Base-by-base conservation (phyloP, 2,888 invertebrate species). In the Buathra laborator region DNA sequence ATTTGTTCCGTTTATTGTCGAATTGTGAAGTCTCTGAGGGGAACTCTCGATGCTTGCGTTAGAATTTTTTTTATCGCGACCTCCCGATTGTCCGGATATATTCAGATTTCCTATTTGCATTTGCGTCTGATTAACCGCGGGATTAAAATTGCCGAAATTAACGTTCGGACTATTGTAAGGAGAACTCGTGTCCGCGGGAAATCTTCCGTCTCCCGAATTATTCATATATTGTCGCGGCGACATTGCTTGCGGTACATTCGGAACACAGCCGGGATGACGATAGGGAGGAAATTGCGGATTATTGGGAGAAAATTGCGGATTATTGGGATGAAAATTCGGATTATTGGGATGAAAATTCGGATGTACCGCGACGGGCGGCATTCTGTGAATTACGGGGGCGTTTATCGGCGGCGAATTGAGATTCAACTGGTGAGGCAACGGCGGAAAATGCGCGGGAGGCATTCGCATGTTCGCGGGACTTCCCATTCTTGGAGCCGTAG, bases 41-140 rank as follows among this genome's bases (percentile, higher is more conserved):
- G 86, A 62, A 78, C 77, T 88, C 43, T 88, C 75, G 32, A 53
- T 74, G 9, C 86, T 85, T 19, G 67, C 29, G 70, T 86, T 87
- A 3, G 71, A 62, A 53, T 29, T 81, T 62, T 51, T 86, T 19
- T 62, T 78, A 12, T 72, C 75, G 44, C 72, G 43, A 59, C 29
- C 71, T 79, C 76, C 83, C 67, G 86, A 76, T 37, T 86, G 81
- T 43, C 56, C 62, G 9, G 74, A 81, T 37, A 80, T 5, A 48
- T 81, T 67, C 0, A 64, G 24, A 78, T 56, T 75, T 19, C 9
- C 29, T 64, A 82, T 78, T 78, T 68, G 77, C n/a, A 67, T 72
- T 44, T 68, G 84, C 9, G 44, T 76, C 53, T 59, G 76, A 75
- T 77, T 44, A 24, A 71, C 64, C 9, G 14, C 74, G 43, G 16